Conservation (phyloP, 2,888 invertebrate genomes). For the Catocala nupta region DNA sequence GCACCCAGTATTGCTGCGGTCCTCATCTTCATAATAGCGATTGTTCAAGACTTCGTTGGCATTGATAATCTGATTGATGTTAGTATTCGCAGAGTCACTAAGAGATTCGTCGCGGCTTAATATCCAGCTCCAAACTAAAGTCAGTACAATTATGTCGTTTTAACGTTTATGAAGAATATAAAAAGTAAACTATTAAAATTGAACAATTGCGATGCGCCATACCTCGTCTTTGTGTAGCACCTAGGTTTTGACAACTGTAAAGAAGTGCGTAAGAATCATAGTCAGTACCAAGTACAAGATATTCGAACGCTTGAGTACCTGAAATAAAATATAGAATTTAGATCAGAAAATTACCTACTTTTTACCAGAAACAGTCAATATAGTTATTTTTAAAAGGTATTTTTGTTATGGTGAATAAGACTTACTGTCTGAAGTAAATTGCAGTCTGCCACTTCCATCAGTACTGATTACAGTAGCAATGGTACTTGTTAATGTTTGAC, state of each 20-base stretch:
- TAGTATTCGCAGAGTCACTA: conserved; percentile 39
- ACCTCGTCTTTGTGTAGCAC: conserved; percentile 49
- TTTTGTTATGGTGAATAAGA: background rate
- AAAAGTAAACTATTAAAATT: background rate
- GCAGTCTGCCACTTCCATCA: conserved; percentile 83
- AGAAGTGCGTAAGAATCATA: conserved; percentile 87
- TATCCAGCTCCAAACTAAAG: conserved; percentile 70
- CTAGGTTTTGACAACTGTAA: conserved; percentile 86
- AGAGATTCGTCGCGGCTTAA: conserved; percentile 60
- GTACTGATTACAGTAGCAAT: conserved; percentile 74
- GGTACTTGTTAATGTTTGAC: conserved; percentile 78
- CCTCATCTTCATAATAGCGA: conserved; percentile 55
- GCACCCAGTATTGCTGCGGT: conserved; percentile 52
- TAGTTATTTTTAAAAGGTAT: too few relatives aligned
- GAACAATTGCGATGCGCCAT: conserved; percentile 7
- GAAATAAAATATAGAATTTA: conserved; percentile 22
- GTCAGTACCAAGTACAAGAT: conserved; percentile 81
- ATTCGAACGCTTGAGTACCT: conserved; percentile 41
- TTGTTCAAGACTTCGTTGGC: conserved; percentile 56
- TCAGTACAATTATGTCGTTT: background rate
- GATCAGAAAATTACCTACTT: background rate
- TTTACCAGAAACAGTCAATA: too few relatives aligned
- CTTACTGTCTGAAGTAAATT: conserved; percentile 75
- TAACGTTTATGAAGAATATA: background rate
- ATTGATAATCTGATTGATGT: conserved; percentile 54